Base-by-base conservation (phyloP, 2,888 invertebrate species). In the Troides helena region DNA sequence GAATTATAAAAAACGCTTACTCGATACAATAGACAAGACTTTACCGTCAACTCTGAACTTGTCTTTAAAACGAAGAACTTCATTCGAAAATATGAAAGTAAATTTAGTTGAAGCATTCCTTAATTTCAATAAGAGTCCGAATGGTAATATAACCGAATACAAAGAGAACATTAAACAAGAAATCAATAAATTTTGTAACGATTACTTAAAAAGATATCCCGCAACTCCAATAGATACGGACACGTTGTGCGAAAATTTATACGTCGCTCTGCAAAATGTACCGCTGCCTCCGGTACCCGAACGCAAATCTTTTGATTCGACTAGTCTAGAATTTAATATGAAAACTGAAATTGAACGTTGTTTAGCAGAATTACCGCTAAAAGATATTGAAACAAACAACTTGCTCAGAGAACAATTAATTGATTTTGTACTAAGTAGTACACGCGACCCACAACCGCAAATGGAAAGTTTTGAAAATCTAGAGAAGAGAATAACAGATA, bases 71-170 rank as follows among this genome's bases (percentile, higher is more conserved):
- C 83, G 84, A 71, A 71, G 77, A 68, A 79, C 76, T 21, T 76
- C 76, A 25, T 81, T 88, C 68, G 84, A 88, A 72, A 64, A 78
- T 7, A 72, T 88, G 2, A 87, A 85, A 78, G 85, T 87, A 53
- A 79, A 79, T 68, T 65, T 89, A 59, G 84, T 82, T 18, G 86
- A 89, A 65, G 85, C 87, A 18, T 89, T 83, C 72, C 81, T 89
- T 17, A 82, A 82, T 67, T 76, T 89, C 63, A 78, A 83, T 72
- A 84, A 79, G 72, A 70, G 78, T 3, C 77, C 78, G 10, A 72
- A 74, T 2, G 74, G 83, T 64, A 72, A 77, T 30, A 68, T 77
- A 61, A 71, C 73, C 2, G 80, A 76, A 72, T 81, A 80, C 14
- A 84, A 79, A 72, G 73, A 70, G 6, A 84, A 81, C 75, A 81